These are phyloP conservation scores for Takifugu rubripes DNA, from an alignment of 2,797 vertebrate genomes.

Conservation along the genomic window DNA sequence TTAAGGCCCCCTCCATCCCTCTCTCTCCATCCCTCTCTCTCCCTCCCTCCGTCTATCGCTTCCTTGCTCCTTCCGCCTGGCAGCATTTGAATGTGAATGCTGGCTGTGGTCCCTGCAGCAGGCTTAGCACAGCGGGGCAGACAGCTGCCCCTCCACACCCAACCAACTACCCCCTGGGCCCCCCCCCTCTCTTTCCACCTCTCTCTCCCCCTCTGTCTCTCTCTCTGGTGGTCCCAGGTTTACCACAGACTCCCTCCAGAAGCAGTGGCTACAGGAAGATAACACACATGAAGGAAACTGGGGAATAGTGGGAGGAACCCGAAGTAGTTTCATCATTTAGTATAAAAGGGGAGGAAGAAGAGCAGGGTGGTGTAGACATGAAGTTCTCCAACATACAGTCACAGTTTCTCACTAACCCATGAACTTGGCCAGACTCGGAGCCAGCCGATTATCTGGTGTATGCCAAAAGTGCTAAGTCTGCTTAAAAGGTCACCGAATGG, in stretches of 20 bases:
- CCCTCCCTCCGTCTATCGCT: conserved; percentile 48
- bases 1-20: conserved; percentile 33
- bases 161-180: conserved; percentile 59
- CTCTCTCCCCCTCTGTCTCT: conserved; percentile 8
- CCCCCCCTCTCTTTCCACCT: conserved; percentile 4
- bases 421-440: conserved; percentile 44
- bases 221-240: conserved; percentile 67
- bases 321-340: conserved; percentile 20
- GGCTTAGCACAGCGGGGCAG: conserved; percentile 51
- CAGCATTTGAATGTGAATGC: conserved; percentile 75
- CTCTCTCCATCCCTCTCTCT: conserved; percentile 17
- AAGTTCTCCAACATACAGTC: conserved; percentile 11
- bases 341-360: conserved; percentile 4
- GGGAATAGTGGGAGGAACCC: conserved; percentile 5
- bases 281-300: conserved; percentile 62
- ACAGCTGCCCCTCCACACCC: conserved; percentile 68
- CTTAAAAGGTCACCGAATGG: conserved; percentile 43
- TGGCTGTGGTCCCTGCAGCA: conserved; percentile 48
- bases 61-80: conserved; percentile 65
- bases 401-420: conserved; percentile 22
- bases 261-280: conserved; percentile 70
- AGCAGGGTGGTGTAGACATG: not conserved
- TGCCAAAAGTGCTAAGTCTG: conserved; percentile 45
- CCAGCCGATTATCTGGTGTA: conserved; percentile 62
- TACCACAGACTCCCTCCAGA: conserved; percentile 63